Percentiles rank a stretch among this genome's conserved stretches.
Conservation (phyloP, 2,797 vertebrate genomes). For the Rhinophrynus dorsalis region DNA sequence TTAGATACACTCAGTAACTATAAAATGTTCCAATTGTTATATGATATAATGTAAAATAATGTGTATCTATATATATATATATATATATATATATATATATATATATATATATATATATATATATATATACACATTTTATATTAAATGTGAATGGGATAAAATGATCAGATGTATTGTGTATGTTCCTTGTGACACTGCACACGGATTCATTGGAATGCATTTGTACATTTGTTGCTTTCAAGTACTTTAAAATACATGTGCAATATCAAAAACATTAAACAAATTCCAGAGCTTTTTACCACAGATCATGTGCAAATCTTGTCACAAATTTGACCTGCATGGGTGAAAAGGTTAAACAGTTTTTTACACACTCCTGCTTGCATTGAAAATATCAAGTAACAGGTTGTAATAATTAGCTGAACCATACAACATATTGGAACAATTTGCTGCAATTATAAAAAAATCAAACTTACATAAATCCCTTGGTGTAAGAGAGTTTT, state of each 20-base stretch:
- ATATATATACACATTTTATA: no score
- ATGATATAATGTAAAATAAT: no score
- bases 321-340: constrained; percentile 37
- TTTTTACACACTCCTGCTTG: constrained; percentile 24
- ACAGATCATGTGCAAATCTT: constrained; percentile 39
- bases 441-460: constrained; percentile 48
- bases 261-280: constrained; percentile 21
- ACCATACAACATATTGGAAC: constrained; percentile 34
- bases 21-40: no score
- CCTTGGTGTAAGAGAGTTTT: constrained; percentile 5
- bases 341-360: constrained; percentile 42
- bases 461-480: constrained; percentile 33
- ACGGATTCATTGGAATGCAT: constrained; percentile 3
- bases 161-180: constrained; percentile 6
- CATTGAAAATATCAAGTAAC: constrained; percentile 38
- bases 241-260: constrained; percentile 11
- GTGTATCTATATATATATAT: no score
- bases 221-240: constrained; percentile 25
- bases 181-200: constrained; percentile 8
- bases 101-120: no score
- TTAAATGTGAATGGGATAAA: constrained; percentile 10
- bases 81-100: no score
- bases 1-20: no score
- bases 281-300: constrained; percentile 31
- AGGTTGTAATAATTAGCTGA: constrained; percentile 47